Evolutionary conservation across 1,140 invertebrate genomes (phyloP).

Genomic region (Dinoponera quadriceps): DNA sequence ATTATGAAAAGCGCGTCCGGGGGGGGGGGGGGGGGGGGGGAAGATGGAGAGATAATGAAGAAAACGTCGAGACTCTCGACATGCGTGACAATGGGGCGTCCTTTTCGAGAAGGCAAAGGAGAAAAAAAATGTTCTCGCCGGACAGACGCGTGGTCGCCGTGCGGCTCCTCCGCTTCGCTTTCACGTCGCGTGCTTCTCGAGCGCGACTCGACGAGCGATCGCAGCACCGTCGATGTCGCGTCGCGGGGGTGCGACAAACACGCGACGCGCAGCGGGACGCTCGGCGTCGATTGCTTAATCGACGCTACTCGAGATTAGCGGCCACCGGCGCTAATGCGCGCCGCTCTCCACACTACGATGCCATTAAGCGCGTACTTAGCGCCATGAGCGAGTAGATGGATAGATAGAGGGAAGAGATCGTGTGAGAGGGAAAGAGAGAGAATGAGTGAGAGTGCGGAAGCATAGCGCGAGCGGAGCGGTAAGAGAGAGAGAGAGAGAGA

Average conservation of each 20-base stretch:
- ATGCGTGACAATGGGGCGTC: too few relatives aligned
- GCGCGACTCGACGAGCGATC: neutral
- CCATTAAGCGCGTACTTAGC: slow-evolving; percentile 69
- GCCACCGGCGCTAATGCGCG: slow-evolving; percentile 57
- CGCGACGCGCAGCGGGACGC: slow-evolving; percentile 42
- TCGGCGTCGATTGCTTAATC: slow-evolving; percentile 71
- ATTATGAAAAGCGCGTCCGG: too few relatives aligned
- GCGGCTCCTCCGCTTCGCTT: neutral
- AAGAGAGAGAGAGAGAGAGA: slow-evolving; percentile 13
- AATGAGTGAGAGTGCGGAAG: too few relatives aligned
- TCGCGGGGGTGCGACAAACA: slow-evolving; percentile 10
- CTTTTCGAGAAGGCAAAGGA: too few relatives aligned
- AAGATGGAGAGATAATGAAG: too few relatives aligned
- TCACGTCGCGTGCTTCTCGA: neutral
- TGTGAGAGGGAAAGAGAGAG: slow-evolving; percentile 18
- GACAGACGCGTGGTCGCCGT: too few relatives aligned
- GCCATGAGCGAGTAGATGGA: slow-evolving; percentile 36
- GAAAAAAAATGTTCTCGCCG: too few relatives aligned
- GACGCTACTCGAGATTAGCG: slow-evolving; percentile 65
- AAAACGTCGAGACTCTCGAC: too few relatives aligned
- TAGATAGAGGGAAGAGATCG: neutral
- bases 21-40: too few relatives aligned
- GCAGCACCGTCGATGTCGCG: neutral
- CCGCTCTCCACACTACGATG: slow-evolving; percentile 45
- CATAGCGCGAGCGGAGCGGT: neutral